phyloP scores from a whole-genome alignment of 2,797 vertebrate genomes.

The Aeoliscus strigatus region DNA sequence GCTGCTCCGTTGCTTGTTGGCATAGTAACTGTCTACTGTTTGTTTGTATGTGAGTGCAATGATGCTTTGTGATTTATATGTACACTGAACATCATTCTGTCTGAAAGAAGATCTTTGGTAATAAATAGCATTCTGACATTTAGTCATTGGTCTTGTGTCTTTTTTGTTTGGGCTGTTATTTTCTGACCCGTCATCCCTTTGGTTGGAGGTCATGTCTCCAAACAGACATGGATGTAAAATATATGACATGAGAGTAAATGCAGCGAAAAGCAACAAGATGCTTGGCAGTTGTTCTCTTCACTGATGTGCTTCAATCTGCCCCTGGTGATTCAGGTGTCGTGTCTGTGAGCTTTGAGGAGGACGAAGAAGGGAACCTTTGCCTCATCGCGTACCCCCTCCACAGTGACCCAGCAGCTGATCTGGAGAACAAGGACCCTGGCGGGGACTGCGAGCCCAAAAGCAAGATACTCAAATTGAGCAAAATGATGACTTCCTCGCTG shows the following conservation, averaged over 20 bases:
- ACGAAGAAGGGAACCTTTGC: slow-evolving; percentile 90
- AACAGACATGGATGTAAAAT: slow-evolving; percentile 13
- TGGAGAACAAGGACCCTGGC: slow-evolving; percentile 84
- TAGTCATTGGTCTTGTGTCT: slow-evolving; percentile 18
- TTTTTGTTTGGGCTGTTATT: slow-evolving; percentile 36
- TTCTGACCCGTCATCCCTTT: slow-evolving; percentile 2
- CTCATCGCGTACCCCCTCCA: slow-evolving; percentile 91
- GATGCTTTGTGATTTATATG: slow-evolving; percentile 3
- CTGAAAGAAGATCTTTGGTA: slow-evolving; percentile 1
- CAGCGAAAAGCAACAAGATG: slow-evolving; percentile 25
- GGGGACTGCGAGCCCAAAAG: slow-evolving; percentile 84
- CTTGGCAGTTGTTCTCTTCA: slow-evolving; percentile 20
- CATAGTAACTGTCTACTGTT: neutral
- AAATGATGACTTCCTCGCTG: slow-evolving; percentile 70
- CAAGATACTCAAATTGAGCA: slow-evolving; percentile 83
- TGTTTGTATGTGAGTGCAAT: neutral
- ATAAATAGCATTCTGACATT: slow-evolving; percentile 29
- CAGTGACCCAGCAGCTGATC: slow-evolving; percentile 79
- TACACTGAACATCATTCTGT: slow-evolving; percentile 10
- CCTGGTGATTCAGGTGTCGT: slow-evolving; percentile 80
- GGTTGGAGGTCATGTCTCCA: slow-evolving; percentile 12
- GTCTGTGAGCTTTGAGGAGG: slow-evolving; percentile 93
- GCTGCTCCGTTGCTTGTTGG: no score
- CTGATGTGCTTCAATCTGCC: neutral
- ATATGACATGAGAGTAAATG: slow-evolving; percentile 28